phyloP scores from a whole-genome alignment of 2,888 invertebrate species.

The Trimorus sp. region DNA sequence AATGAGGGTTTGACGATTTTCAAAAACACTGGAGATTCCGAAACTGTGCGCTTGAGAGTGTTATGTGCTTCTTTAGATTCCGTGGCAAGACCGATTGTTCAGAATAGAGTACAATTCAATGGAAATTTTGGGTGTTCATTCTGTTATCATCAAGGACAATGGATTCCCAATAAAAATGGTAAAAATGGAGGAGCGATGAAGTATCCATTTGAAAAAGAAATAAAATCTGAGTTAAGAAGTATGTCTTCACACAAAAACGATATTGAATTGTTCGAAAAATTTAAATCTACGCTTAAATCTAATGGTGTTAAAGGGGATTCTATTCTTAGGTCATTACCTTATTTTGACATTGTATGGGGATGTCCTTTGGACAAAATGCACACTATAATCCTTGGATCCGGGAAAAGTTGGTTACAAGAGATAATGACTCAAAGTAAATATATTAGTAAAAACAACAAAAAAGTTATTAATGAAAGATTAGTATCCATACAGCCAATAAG shows the following conservation, averaged over 20 bases:
- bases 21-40: background rate
- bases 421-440: background rate
- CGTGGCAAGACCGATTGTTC: conserved; percentile 29
- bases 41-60: conserved; percentile 1
- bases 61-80: conserved; percentile 32
- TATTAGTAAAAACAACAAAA: conserved; percentile 17
- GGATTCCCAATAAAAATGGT: background rate
- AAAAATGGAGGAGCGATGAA: conserved; percentile 24
- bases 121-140: conserved; percentile 36
- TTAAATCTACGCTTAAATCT: conserved; percentile 24
- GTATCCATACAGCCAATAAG: conserved; percentile 13
- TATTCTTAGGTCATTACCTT: conserved; percentile 22
- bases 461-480: conserved; percentile 11
- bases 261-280: conserved; percentile 3
- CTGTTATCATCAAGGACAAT: conserved; percentile 41
- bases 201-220: conserved; percentile 10
- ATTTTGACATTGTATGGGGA: conserved; percentile 47
- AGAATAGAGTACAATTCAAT: conserved; percentile 35
- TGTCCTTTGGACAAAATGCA: conserved; percentile 49
- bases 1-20: background rate
- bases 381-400: conserved; percentile 36
- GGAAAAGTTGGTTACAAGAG: too few species aligned
- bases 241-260: conserved; percentile 23
- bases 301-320: conserved; percentile 43
- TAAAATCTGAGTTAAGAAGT: conserved; percentile 22